A percentile compares a stretch with the other conserved stretches of the same genome.
phyloP scores from a whole-genome alignment of 2,113 vertebrate genomes.

The Heptranchias perlo region DNA sequence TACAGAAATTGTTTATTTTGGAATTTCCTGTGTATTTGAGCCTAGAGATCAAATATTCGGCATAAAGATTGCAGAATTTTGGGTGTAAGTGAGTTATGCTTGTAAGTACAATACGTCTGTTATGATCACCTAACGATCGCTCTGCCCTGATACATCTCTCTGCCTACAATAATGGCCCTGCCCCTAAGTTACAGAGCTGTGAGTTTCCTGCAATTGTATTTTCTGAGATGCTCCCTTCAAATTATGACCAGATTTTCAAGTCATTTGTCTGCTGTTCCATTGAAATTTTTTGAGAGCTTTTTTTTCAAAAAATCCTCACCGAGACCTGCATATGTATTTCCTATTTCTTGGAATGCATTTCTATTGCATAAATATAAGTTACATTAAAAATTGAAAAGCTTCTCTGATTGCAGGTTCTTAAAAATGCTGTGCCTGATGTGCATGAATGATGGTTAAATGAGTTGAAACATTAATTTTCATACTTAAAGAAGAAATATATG shows the following conservation, averaged over 20 bases:
- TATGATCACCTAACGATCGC: neutral
- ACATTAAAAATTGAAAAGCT: too few relatives aligned
- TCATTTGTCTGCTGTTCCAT: neutral
- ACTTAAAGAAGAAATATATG: too few relatives aligned
- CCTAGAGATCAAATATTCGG: neutral
- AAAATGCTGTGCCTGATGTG: neutral
- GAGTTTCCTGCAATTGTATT: neutral
- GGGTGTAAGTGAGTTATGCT: neutral
- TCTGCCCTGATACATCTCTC: neutral
- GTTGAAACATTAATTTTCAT: too few relatives aligned
- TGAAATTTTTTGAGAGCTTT: neutral
- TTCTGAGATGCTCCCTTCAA: neutral
- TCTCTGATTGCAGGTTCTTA: neutral
- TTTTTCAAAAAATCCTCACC: neutral
- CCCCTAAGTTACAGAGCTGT: neutral
- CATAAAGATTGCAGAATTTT: neutral
- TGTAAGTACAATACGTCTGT: neutral
- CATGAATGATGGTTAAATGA: neutral
- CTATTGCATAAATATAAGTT: too few relatives aligned
- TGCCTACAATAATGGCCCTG: neutral
- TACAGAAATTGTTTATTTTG: neutral
- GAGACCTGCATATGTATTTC: neutral
- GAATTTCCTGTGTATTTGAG: neutral
- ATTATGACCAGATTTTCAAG: neutral
- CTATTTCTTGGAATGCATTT: neutral